Conservation (phyloP, 2,797 vertebrate species). For the Sorex maritimensis region DNA sequence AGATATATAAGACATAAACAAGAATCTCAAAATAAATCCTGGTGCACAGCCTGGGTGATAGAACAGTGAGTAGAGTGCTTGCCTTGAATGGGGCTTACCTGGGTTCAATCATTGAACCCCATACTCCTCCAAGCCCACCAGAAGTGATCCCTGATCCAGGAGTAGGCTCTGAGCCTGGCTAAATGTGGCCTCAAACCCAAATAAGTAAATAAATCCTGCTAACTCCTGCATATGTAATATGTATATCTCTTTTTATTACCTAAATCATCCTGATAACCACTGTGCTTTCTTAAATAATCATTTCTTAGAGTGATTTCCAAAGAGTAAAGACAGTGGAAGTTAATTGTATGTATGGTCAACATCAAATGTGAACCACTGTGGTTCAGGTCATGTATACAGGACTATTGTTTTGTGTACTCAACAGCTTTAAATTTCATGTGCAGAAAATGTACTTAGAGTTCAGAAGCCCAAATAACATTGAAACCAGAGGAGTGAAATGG, state of each 20-base stretch:
- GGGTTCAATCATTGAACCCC: no score
- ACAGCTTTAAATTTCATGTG: background rate
- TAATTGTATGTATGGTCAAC: background rate
- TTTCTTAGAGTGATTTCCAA: background rate
- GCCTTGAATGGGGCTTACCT: no score
- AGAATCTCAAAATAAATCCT: slow-evolving; percentile 11
- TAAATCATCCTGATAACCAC: background rate
- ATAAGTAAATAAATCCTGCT: no score
- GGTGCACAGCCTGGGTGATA: no score
- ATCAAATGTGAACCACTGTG: background rate
- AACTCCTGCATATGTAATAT: background rate
- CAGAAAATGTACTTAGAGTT: background rate
- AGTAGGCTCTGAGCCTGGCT: no score
- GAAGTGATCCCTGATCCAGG: background rate
- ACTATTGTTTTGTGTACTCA: slow-evolving; percentile 4
- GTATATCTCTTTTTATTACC: background rate
- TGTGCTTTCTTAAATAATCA: background rate
- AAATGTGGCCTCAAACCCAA: no score
- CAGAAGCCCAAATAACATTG: background rate
- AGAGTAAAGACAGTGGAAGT: background rate
- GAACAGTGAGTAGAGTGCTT: no score
- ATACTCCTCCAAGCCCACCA: no score
- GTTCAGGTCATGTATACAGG: background rate
- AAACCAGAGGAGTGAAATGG: background rate
- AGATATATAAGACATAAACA: background rate